Evolutionary conservation across 2,113 vertebrate species (phyloP).

Genomic region (Osmerus mordax): DNA sequence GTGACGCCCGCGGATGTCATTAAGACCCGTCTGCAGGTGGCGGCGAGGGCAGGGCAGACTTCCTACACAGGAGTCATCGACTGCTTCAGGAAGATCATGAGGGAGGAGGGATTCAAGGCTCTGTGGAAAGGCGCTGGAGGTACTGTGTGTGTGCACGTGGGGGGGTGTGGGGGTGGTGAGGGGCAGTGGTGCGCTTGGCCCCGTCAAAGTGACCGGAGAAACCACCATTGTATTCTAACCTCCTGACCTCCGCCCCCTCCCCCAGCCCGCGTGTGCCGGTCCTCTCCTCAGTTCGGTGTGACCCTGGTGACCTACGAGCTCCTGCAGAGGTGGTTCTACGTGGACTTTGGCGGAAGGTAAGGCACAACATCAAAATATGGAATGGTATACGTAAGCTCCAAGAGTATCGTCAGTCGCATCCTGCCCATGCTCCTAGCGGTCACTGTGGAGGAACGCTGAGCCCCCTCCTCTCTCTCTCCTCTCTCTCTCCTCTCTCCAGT

Average conservation of each 20-base stretch:
- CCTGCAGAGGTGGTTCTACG: constrained; percentile 91
- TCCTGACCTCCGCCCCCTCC: constrained; percentile 5
- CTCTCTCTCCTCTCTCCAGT: constrained; percentile 61
- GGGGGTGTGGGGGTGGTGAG: not conserved
- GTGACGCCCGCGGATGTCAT: constrained; percentile 98
- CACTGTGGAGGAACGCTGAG: too few species aligned
- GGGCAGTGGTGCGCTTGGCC: not conserved
- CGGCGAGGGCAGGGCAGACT: constrained; percentile 93
- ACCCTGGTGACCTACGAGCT: constrained; percentile 96
- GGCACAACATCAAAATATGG: constrained; percentile 34
- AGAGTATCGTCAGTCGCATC: too few species aligned
- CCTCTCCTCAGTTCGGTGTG: constrained; percentile 97
- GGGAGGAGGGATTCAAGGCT: constrained; percentile 88
- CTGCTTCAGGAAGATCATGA: constrained; percentile 91
- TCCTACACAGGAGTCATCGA: constrained; percentile 89
- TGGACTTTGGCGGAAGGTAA: constrained; percentile 98
- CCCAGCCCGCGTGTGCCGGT: constrained; percentile 93
- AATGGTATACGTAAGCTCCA: too few species aligned
- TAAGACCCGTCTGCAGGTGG: constrained; percentile 97
- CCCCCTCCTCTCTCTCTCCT: not conserved
- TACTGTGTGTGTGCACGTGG: constrained; percentile 40
- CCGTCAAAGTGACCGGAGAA: not conserved
- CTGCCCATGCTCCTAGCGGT: not conserved
- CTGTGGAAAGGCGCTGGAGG: constrained; percentile 98
- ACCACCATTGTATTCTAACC: not conserved